Evolutionary conservation across 2,888 invertebrate genomes (phyloP).

Genomic region (Torymus aiolomorphi): DNA sequence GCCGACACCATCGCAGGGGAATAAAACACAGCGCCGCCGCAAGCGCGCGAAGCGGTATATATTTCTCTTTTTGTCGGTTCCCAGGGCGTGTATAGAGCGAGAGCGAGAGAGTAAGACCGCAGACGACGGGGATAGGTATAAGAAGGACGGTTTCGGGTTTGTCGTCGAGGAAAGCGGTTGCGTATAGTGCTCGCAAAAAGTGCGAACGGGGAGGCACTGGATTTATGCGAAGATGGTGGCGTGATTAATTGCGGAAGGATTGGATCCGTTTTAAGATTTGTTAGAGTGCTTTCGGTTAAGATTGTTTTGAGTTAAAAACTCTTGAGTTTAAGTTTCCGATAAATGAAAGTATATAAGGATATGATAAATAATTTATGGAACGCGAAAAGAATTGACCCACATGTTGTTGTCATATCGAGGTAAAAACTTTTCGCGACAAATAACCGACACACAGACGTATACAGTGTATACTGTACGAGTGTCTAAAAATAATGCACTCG

Average conservation of each 20-base stretch:
- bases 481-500: constrained; percentile 15
- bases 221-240: neutral
- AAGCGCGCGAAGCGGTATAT: constrained; percentile 56
- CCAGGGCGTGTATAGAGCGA: neutral
- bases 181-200: neutral
- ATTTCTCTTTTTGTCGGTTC: constrained; percentile 59
- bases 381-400: neutral
- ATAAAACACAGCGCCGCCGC: constrained; percentile 64
- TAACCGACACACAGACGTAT: too few species aligned
- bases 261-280: too few species aligned
- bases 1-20: constrained; percentile 61
- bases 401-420: too few species aligned
- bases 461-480: neutral
- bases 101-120: too few species aligned
- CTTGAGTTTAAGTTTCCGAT: too few species aligned
- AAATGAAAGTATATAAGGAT: too few species aligned
- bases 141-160: neutral
- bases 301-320: too few species aligned
- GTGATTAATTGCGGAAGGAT: neutral
- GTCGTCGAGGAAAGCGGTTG: neutral
- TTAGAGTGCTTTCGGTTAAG: too few species aligned
- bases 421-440: too few species aligned
- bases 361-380: too few species aligned
- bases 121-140: too few species aligned
- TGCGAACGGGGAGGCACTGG: neutral